Percentiles rank a stretch among this genome's conserved stretches.
phyloP scores from a whole-genome alignment of 2,113 vertebrate species.

The Epinephelus cyanopodus region DNA sequence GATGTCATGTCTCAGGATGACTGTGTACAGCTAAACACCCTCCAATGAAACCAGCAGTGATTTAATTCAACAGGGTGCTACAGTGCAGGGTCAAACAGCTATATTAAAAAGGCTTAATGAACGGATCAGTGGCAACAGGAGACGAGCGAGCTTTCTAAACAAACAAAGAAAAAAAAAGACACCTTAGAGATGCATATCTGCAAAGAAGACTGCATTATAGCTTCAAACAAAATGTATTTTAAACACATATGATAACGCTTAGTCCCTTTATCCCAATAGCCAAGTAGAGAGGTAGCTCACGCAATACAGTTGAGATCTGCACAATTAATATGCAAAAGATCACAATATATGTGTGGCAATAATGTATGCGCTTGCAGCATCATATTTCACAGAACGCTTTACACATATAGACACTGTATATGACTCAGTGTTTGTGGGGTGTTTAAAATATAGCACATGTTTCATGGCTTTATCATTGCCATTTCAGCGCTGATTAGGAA shows the following conservation, averaged over 20 bases:
- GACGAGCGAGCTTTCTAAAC: conserved; percentile 39
- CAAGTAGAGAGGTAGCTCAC: conserved; percentile 80
- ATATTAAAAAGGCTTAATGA: conserved; percentile 29
- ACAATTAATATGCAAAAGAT: conserved; percentile 85
- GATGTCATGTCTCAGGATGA: conserved; percentile 83
- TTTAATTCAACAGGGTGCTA: conserved; percentile 78
- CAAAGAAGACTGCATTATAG: conserved; percentile 45
- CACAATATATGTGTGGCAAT: conserved; percentile 85
- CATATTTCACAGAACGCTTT: conserved; percentile 59
- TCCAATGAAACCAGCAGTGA: conserved; percentile 81
- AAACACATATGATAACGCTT: conserved; percentile 64
- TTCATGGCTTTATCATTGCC: conserved; percentile 54
- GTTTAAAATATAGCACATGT: conserved; percentile 53
- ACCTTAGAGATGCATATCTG: conserved; percentile 47
- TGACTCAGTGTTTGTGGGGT: conserved; percentile 68
- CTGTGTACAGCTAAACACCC: conserved; percentile 69
- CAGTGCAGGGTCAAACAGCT: conserved; percentile 63
- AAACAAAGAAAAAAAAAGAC: conserved; percentile 2
- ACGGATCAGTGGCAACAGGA: neutral
- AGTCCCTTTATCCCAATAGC: conserved; percentile 77
- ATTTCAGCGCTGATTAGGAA: conserved; percentile 51
- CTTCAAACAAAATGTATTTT: conserved; percentile 65
- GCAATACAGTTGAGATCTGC: conserved; percentile 80
- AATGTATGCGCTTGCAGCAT: conserved; percentile 80
- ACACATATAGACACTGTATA: conserved; percentile 63